Evolutionary conservation across 1,140 invertebrate species (phyloP), one percentile per base, ranked within the genome.

Genomic region (Branchinecta lynchi): DNA sequence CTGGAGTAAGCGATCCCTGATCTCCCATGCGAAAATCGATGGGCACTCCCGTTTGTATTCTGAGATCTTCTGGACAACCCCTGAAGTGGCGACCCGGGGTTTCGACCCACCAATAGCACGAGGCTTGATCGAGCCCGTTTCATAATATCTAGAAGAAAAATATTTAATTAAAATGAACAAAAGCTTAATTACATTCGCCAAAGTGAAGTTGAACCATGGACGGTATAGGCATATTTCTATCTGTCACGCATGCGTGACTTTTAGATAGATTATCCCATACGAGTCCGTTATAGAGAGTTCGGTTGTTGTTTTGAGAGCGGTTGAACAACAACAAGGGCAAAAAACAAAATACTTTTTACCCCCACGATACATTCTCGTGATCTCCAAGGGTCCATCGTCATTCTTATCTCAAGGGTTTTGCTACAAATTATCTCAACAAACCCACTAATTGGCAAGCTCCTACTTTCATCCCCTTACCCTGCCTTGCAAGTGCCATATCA

Each of bases 11-110:
- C 95, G 86, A 78, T 97, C 94, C 20, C 94, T 82, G 77, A 98
- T 98, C 83, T 98, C 94, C 94, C 94, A 98, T 7, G 94, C 94
- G 81, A 98, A 98, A 79, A 98, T 98, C 71, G 92, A 95, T 3
- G 94, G 94, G 78, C 93, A 96, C 79, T 97, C 94, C 10, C 92
- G 81, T 80, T 98, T 98, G 84, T 94, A 97, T 73, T 91, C 87
- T 44, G 93, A 90, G 74, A 98, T 97, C 82, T 95, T 95, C 76
- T 87, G 86, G 10, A 96, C 93, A 20, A 97, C 93, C 65, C 89
- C 88, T 2, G 89, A 87, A 5, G 93, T 96, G n/a, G 93, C 93
- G n/a, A 96, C 93, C 68, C 93, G 82, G 3, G 93, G 93, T 78
- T 96, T 96, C 44, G 91, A 94, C 44, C 94, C 94, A 43, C 94